Conservation (phyloP, 2,113 vertebrate genomes). For the sheep (Ovis aries) region ARS-UI_Ramb_v3.0 NC_056055.1:53239001-53239500, state of each 20-base stretch:
- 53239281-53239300: background rate
- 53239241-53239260: background rate
- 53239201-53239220: background rate
- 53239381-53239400: background rate
- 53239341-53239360: slow-evolving; percentile 5
- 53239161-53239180: background rate
- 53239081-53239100: background rate
- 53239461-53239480: slow-evolving; percentile 33
- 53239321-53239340: background rate
- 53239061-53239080: slow-evolving; percentile 23
- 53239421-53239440: background rate
- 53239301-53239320: background rate
- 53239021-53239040: background rate
- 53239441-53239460: slow-evolving; percentile 23
- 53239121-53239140: background rate
- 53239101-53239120: background rate
- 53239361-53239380: background rate
- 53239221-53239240: background rate
- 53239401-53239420: slow-evolving; percentile 14
- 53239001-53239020: slow-evolving; percentile 42
- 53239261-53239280: background rate
- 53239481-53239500: slow-evolving; percentile 5
- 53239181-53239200: slow-evolving; percentile 4
- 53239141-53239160: background rate
- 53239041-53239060: background rate